Evolutionary conservation across 2,113 vertebrate species (phyloP).

Genomic region (Myxocyprinus asiaticus): DNA sequence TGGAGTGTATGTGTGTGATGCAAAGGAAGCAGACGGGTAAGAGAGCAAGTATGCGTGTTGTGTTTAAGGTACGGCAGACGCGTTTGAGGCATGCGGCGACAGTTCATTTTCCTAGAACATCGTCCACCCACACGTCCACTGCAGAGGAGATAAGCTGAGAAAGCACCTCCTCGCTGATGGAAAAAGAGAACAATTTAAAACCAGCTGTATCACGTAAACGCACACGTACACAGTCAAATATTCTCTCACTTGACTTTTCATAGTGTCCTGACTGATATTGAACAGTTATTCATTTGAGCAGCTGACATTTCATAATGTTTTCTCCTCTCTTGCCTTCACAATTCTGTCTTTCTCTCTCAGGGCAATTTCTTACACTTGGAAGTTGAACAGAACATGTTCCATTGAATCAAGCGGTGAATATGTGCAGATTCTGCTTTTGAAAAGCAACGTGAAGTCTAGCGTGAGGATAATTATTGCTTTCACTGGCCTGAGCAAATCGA

Average conservation of each 20-base stretch:
- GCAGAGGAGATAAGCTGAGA: slow-evolving; percentile 71
- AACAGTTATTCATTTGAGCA: slow-evolving; percentile 80
- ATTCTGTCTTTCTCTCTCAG: slow-evolving; percentile 34
- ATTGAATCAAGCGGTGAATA: slow-evolving; percentile 40
- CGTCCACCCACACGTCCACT: slow-evolving; percentile 34
- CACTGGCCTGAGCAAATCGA: slow-evolving; percentile 30
- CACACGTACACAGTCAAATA: too few relatives aligned
- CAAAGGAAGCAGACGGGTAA: too few relatives aligned
- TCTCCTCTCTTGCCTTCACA: slow-evolving; percentile 42
- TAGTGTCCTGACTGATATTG: slow-evolving; percentile 69
- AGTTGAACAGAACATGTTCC: slow-evolving; percentile 60
- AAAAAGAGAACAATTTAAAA: slow-evolving; percentile 59
- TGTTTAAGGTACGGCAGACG: slow-evolving; percentile 48
- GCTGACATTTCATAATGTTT: slow-evolving; percentile 75
- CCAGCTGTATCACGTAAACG: too few relatives aligned
- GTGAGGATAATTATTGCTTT: slow-evolving; percentile 27
- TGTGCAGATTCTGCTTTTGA: slow-evolving; percentile 35
- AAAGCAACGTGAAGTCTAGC: slow-evolving; percentile 12
- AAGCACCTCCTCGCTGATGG: slow-evolving; percentile 73
- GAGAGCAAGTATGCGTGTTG: not conserved
- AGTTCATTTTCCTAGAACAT: slow-evolving; percentile 81
- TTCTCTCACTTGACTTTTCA: too few relatives aligned
- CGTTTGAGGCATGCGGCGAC: slow-evolving; percentile 70
- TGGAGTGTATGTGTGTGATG: slow-evolving; percentile 57
- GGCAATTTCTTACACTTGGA: slow-evolving; percentile 63